Conservation (phyloP, 1,140 invertebrate species). For the Triops longicaudatus region DNA sequence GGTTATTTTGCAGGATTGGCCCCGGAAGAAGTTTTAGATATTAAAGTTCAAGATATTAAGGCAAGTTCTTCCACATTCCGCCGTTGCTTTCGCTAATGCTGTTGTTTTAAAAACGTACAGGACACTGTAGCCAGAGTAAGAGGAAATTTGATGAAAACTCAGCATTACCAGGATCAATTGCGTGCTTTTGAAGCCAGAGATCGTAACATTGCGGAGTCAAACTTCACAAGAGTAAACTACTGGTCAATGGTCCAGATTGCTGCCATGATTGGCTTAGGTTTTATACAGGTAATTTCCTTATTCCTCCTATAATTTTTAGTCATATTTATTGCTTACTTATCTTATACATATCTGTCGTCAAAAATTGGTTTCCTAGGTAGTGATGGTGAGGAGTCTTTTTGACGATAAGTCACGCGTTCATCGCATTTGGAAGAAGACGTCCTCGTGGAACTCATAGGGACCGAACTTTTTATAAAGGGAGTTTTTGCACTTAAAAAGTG, state of each 20-base stretch:
- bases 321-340: no score
- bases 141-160: constrained; percentile 51
- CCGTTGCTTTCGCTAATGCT: neutral
- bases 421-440: constrained; percentile 43
- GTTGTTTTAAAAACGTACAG: constrained; percentile 35
- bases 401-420: constrained; percentile 51
- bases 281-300: constrained; percentile 47
- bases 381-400: constrained; percentile 59
- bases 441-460: neutral
- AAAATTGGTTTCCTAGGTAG: constrained; percentile 36
- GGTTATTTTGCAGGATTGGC: constrained; percentile 34
- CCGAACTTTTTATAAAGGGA: no score
- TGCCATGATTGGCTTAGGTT: constrained; percentile 59
- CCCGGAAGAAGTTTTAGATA: constrained; percentile 49
- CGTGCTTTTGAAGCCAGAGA: constrained; percentile 65
- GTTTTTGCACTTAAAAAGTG: no score
- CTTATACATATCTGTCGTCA: neutral
- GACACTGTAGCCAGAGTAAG: constrained; percentile 50
- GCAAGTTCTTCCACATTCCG: constrained; percentile 34
- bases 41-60: constrained; percentile 55
- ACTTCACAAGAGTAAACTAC: constrained; percentile 59
- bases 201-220: constrained; percentile 66
- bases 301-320: no score
- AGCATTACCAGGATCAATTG: constrained; percentile 60
- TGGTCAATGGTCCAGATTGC: constrained; percentile 61